These are phyloP conservation scores for Zelostemma sp. DNA, from an alignment of 1,140 invertebrate genomes.

Conservation along the genomic window DNA sequence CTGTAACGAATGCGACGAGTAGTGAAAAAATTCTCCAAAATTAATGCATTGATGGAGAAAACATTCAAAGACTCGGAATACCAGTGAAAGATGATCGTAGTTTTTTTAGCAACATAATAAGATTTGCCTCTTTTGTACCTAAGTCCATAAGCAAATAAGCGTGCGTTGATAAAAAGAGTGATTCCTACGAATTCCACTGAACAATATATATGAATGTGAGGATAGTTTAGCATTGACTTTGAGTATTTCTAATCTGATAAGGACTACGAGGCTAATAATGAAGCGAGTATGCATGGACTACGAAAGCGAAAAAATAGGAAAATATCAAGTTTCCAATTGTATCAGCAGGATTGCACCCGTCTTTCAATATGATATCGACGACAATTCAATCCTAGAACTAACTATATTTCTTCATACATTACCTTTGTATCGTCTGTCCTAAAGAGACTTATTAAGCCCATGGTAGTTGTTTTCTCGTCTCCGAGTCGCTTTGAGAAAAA, in stretches of 20 bases:
- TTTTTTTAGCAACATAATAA: conserved; percentile 42
- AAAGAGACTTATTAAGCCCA: conserved; percentile 7
- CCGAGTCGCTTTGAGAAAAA: not conserved
- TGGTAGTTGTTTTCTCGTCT: not conserved
- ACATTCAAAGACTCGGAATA: conserved; percentile 22
- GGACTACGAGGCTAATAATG: conserved; percentile 25
- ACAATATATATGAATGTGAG: conserved; percentile 11
- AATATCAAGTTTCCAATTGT: no score
- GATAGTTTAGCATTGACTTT: conserved; percentile 10
- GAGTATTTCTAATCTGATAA: conserved; percentile 19
- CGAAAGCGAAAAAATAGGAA: not conserved
- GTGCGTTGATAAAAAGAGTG: conserved; percentile 13
- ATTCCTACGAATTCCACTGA: conserved; percentile 25
- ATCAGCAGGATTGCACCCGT: conserved; percentile 9
- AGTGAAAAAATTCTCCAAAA: not conserved
- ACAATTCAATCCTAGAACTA: conserved; percentile 14
- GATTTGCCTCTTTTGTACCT: conserved; percentile 48
- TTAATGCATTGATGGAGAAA: no score
- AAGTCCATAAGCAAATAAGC: conserved; percentile 38
- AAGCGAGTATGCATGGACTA: conserved; percentile 13
- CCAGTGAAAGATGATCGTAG: conserved; percentile 21
- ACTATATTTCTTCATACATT: conserved; percentile 19
- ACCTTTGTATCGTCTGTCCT: conserved; percentile 13
- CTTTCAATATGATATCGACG: conserved; percentile 25
- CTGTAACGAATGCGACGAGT: not conserved